Conservation (phyloP, 2,888 invertebrate species). For the Heteromyza rotundicornis region DNA sequence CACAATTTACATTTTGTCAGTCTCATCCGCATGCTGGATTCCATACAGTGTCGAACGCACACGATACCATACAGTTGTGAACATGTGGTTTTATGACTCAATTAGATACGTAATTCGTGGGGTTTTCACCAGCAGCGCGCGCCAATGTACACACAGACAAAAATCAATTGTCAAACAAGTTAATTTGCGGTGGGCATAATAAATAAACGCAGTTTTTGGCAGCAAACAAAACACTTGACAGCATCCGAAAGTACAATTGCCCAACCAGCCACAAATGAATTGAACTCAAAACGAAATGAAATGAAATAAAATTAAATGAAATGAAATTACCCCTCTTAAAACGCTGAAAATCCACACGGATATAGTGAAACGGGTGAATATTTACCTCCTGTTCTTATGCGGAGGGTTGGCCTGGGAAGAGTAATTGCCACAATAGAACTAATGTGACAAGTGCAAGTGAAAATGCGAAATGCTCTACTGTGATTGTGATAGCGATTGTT, state of each 20-base stretch:
- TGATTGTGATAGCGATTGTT: not conserved
- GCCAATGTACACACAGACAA: conserved; percentile 9
- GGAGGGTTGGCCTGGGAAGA: not conserved
- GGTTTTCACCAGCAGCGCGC: conserved; percentile 31
- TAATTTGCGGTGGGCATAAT: conserved; percentile 41
- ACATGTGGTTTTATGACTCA: conserved; percentile 62
- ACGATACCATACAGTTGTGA: conserved; percentile 53
- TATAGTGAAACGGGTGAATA: not conserved
- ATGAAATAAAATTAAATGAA: conserved; percentile 31
- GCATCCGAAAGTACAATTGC: conserved; percentile 5
- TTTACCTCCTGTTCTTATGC: too few species aligned
- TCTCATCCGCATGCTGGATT: not conserved
- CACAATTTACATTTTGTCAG: too few species aligned
- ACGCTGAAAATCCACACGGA: not conserved
- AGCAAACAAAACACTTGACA: not conserved
- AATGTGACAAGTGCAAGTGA: conserved; percentile 22
- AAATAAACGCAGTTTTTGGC: not conserved
- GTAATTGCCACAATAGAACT: conserved; percentile 24
- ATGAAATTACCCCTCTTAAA: conserved; percentile 21
- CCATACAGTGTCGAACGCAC: conserved; percentile 31
- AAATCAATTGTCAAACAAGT: conserved; percentile 44
- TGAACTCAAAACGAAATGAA: too few species aligned
- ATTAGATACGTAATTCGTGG: conserved; percentile 58
- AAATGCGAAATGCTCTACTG: conserved; percentile 5
- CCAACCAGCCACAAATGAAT: not conserved